These are phyloP conservation scores for Nomia melanderi DNA, from an alignment of 1,140 invertebrate genomes.

Conservation along the genomic window DNA sequence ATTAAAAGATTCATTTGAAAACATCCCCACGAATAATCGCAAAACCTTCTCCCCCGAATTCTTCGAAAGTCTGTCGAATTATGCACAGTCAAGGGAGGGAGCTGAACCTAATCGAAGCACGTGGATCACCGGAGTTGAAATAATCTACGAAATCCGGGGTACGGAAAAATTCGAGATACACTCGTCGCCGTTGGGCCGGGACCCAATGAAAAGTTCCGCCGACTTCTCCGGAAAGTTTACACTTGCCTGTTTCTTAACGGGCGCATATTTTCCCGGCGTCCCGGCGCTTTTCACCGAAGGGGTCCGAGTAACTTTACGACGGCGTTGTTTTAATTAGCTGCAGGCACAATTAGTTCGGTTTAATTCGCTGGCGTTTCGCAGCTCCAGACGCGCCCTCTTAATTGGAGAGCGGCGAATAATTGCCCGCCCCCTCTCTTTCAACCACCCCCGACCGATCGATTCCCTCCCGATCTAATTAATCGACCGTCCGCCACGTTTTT, in stretches of 20 bases:
- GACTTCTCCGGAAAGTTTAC: background rate
- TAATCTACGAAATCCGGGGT: too few relatives aligned
- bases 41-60: too few relatives aligned
- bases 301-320: slow-evolving; percentile 40
- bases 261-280: slow-evolving; percentile 11
- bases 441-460: slow-evolving; percentile 3
- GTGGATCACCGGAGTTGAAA: too few relatives aligned
- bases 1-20: too few relatives aligned
- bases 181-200: background rate
- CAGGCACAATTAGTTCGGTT: slow-evolving; percentile 48
- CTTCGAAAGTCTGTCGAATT: too few relatives aligned
- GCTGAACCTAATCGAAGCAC: too few relatives aligned
- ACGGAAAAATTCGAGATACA: too few relatives aligned
- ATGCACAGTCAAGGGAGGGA: too few relatives aligned
- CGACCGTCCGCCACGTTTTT: slow-evolving; percentile 21
- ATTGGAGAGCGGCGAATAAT: slow-evolving; percentile 46
- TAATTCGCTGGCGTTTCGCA: slow-evolving; percentile 46
- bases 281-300: slow-evolving; percentile 11
- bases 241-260: slow-evolving; percentile 2
- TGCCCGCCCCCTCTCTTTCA: background rate
- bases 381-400: slow-evolving; percentile 44
- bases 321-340: slow-evolving; percentile 52
- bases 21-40: too few relatives aligned
- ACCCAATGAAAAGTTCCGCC: background rate
- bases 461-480: slow-evolving; percentile 44